phyloP scores from a whole-genome alignment of 1,140 invertebrate species.

The Tetramorium simillimum region DNA sequence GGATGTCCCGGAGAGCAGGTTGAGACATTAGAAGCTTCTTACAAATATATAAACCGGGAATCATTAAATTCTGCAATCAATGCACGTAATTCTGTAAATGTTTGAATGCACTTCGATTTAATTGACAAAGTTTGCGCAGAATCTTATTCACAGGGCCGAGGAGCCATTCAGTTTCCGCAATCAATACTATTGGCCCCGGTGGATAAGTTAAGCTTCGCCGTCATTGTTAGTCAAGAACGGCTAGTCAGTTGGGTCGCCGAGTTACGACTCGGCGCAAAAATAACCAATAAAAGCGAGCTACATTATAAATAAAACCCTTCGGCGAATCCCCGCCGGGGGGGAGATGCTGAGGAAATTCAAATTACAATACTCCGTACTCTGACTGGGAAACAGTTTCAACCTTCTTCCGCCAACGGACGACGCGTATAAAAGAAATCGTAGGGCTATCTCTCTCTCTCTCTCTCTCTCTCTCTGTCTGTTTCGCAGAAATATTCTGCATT shows the following conservation, averaged over 20 bases:
- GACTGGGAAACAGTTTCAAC: background rate
- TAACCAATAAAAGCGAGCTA: background rate
- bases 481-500: background rate
- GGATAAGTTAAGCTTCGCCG: slow-evolving; percentile 43
- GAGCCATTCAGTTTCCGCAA: slow-evolving; percentile 55
- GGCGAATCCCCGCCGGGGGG: background rate
- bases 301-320: slow-evolving; percentile 26
- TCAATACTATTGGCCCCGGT: slow-evolving; percentile 47
- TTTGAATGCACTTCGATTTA: slow-evolving; percentile 60
- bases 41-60: slow-evolving; percentile 27
- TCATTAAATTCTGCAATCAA: slow-evolving; percentile 39
- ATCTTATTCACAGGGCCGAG: slow-evolving; percentile 54
- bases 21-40: background rate
- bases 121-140: slow-evolving; percentile 61
- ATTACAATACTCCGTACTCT: background rate
- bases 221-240: slow-evolving; percentile 53
- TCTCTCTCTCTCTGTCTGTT: background rate
- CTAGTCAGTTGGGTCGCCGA: slow-evolving; percentile 20
- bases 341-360: background rate
- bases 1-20: background rate
- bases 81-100: slow-evolving; percentile 59
- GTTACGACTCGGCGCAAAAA: slow-evolving; percentile 32
- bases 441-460: background rate
- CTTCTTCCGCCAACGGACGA: background rate
- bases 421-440: background rate